phyloP scores from a whole-genome alignment of 2,888 invertebrate genomes.

The Phyllotreta striolata region DNA sequence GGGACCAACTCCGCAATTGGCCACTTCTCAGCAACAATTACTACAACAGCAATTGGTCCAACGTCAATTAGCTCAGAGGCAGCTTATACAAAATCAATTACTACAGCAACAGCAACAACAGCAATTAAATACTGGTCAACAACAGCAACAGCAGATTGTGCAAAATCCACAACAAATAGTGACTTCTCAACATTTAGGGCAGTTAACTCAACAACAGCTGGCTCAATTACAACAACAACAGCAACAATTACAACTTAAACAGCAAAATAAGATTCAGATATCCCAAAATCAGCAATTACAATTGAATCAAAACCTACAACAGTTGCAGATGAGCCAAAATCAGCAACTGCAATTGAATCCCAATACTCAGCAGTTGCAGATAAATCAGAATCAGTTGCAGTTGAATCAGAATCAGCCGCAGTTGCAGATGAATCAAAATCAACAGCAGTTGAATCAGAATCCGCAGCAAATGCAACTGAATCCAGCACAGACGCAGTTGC shows the following conservation, averaged over 20 bases:
- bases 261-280: slow-evolving; percentile 9
- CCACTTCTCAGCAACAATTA: slow-evolving; percentile 31
- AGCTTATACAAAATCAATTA: slow-evolving; percentile 49
- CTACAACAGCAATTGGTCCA: slow-evolving; percentile 48
- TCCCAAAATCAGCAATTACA: slow-evolving; percentile 35
- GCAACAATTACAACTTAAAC: slow-evolving; percentile 22
- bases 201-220: slow-evolving; percentile 43
- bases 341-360: slow-evolving; percentile 22
- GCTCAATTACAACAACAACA: slow-evolving; percentile 46
- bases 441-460: slow-evolving; percentile 32
- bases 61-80: slow-evolving; percentile 53
- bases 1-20: slow-evolving; percentile 30
- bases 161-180: slow-evolving; percentile 32
- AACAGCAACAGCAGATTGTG: slow-evolving; percentile 29
- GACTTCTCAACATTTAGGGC: slow-evolving; percentile 44
- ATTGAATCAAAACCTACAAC: slow-evolving; percentile 33
- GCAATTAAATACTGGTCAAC: slow-evolving; percentile 25
- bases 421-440: slow-evolving; percentile 29
- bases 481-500: slow-evolving; percentile 39
- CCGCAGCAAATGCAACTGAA: slow-evolving; percentile 40
- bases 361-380: slow-evolving; percentile 16
- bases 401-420: slow-evolving; percentile 27
- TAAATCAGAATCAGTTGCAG: slow-evolving; percentile 35
- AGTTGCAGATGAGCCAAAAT: slow-evolving; percentile 33
- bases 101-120: slow-evolving; percentile 44